A percentile compares a stretch with the other conserved stretches of the same genome.
phyloP scores from a whole-genome alignment of 1,140 invertebrate species.

The Helicoverpa zea region DNA sequence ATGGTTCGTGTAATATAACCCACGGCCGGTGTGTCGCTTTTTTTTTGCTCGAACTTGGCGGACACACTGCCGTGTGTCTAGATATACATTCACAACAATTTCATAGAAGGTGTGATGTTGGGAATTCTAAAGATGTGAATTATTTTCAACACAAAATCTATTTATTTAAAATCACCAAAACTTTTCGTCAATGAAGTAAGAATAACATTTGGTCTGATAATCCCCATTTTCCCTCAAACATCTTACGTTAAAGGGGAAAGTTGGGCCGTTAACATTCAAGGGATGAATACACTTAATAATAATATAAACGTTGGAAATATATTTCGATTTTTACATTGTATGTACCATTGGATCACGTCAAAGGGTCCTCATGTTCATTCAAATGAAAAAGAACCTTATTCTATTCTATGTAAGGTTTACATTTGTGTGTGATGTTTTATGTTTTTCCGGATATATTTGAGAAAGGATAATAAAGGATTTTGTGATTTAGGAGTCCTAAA shows the following conservation, averaged over 20 bases:
- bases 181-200: too few relatives aligned
- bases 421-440: neutral
- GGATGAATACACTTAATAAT: slow-evolving; percentile 2
- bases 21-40: too few relatives aligned
- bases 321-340: neutral
- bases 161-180: neutral
- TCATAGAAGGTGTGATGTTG: too few relatives aligned
- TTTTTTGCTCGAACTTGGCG: too few relatives aligned
- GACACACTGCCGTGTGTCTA: too few relatives aligned
- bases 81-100: too few relatives aligned
- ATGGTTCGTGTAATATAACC: too few relatives aligned
- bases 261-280: neutral
- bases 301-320: neutral
- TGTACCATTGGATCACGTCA: neutral
- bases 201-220: neutral
- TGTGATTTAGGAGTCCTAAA: slow-evolving; percentile 1
- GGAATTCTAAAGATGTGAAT: too few relatives aligned
- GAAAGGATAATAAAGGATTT: slow-evolving; percentile 21
- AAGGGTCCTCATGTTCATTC: too few relatives aligned
- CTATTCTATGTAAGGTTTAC: neutral
- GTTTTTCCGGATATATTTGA: neutral
- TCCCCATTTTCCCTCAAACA: neutral
- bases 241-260: slow-evolving; percentile 7
- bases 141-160: too few relatives aligned
- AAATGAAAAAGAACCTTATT: neutral